Conservation (phyloP, 2,888 invertebrate genomes). For the Sympetrum striolatum region DNA sequence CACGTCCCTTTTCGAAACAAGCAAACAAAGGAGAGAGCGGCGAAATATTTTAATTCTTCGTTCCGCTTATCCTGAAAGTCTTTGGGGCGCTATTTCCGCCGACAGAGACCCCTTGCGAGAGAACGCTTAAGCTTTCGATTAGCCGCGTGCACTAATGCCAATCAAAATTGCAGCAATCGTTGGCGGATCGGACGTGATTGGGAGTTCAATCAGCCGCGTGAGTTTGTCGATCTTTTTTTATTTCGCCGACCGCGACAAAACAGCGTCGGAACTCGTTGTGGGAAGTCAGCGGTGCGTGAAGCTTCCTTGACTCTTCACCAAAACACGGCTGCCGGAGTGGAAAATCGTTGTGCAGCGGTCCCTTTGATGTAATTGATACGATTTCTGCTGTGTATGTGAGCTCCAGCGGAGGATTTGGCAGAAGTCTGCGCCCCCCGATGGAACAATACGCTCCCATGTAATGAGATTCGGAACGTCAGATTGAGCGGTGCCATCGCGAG, state of each 20-base stretch:
- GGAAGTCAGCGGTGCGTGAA: background rate
- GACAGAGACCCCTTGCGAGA: background rate
- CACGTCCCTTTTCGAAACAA: background rate
- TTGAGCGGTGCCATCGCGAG: too few relatives aligned
- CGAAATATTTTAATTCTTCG: background rate
- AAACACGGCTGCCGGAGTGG: background rate
- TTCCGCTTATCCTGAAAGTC: background rate
- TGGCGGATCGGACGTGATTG: background rate
- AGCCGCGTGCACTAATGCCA: background rate
- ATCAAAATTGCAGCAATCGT: background rate
- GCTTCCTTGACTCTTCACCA: background rate
- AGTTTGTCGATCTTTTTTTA: background rate
- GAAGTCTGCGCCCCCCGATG: too few relatives aligned
- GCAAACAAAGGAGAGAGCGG: background rate
- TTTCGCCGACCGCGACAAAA: background rate
- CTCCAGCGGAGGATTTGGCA: too few relatives aligned
- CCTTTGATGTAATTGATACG: background rate
- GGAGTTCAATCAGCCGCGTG: background rate
- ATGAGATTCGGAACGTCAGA: too few relatives aligned
- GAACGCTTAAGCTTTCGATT: background rate
- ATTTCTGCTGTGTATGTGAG: background rate
- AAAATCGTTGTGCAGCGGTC: background rate
- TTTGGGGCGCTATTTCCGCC: background rate
- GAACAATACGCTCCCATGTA: too few relatives aligned
- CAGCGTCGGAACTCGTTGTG: background rate